Percentiles rank a stretch among this genome's conserved stretches.
These are phyloP conservation scores for Gallinago nigripennis DNA, from an alignment of 2,797 vertebrate genomes.

Conservation along the genomic window DNA sequence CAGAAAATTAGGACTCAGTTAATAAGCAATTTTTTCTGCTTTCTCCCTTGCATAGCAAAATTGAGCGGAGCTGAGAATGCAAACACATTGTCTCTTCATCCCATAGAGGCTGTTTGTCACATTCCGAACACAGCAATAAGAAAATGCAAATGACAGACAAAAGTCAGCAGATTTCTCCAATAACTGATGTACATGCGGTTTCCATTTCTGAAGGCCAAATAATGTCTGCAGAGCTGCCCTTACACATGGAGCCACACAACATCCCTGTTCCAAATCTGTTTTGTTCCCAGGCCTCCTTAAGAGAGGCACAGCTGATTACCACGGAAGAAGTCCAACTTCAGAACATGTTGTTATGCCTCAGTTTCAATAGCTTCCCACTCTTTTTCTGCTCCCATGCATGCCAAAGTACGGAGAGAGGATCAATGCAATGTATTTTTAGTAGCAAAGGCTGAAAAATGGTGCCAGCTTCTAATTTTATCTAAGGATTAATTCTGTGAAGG, in stretches of 20 bases:
- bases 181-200: accelerated
- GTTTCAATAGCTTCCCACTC: constrained; percentile 3
- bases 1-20: background rate
- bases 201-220: background rate
- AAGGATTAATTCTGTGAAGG: constrained; percentile 28
- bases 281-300: background rate
- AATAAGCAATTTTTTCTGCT: background rate
- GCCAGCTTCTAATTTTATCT: constrained; percentile 43
- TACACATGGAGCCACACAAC: background rate
- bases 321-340: background rate
- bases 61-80: background rate
- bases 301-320: background rate
- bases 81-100: background rate
- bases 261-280: background rate
- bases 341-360: background rate
- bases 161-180: background rate
- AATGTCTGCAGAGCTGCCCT: background rate
- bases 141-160: background rate
- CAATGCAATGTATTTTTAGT: constrained; percentile 32
- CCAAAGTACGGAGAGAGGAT: background rate
- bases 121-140: background rate
- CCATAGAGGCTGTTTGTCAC: background rate
- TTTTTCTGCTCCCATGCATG: background rate
- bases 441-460: background rate
- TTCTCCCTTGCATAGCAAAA: background rate